A percentile compares a stretch with the other conserved stretches of the same genome.
Evolutionary conservation across 2,113 vertebrate species (phyloP).

Genomic region (Excalfactoria chinensis): DNA sequence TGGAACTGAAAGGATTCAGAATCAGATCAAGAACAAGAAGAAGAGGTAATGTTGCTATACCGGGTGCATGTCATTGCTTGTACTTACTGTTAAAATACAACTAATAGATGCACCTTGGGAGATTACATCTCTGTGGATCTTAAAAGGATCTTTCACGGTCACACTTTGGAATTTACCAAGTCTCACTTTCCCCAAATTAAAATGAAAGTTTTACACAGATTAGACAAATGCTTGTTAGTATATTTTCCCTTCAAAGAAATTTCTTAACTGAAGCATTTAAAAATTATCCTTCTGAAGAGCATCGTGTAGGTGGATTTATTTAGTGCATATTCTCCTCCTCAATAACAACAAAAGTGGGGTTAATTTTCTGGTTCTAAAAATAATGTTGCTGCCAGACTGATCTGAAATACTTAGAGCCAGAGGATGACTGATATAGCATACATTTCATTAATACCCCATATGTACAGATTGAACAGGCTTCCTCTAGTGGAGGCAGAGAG

Average conservation of each 20-base stretch:
- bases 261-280: background rate
- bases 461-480: background rate
- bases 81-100: background rate
- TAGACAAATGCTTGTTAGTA: background rate
- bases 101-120: background rate
- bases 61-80: background rate
- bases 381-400: background rate
- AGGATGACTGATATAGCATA: background rate
- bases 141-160: background rate
- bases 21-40: conserved; percentile 95
- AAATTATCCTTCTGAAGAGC: background rate
- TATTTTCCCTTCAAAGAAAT: background rate
- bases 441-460: background rate
- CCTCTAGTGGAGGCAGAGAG: background rate
- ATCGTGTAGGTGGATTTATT: background rate
- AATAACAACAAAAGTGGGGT: background rate
- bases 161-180: background rate
- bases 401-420: background rate
- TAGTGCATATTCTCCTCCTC: background rate
- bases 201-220: background rate
- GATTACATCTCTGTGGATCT: background rate
- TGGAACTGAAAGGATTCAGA: conserved; percentile 93
- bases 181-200: background rate
- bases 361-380: background rate
- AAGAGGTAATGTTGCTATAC: conserved; percentile 88